Conservation (phyloP, 2,113 vertebrate species). For the Neolamprologus ventralis region DNA sequence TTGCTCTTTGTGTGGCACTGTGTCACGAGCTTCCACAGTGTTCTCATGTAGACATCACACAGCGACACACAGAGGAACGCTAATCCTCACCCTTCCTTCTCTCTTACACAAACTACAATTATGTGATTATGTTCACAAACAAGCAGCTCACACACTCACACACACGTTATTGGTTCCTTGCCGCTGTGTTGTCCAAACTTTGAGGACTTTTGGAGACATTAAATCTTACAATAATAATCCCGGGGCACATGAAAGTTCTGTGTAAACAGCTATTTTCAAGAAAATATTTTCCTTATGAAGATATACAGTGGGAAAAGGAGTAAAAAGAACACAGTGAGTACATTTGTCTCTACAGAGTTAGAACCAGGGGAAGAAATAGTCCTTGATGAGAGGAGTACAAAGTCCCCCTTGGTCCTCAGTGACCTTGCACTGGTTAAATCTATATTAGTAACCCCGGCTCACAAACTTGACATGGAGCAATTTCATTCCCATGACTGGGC, state of each 20-base stretch:
- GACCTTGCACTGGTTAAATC: slow-evolving; percentile 23
- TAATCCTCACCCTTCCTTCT: slow-evolving; percentile 64
- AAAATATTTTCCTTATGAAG: not conserved
- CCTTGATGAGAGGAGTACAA: not conserved
- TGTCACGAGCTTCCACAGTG: slow-evolving; percentile 31
- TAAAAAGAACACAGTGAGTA: not conserved
- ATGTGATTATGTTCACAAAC: slow-evolving; percentile 56
- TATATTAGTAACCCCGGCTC: slow-evolving; percentile 32
- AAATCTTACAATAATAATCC: slow-evolving; percentile 51
- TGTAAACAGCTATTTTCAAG: slow-evolving; percentile 44
- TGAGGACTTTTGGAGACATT: not conserved
- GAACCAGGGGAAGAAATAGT: not conserved
- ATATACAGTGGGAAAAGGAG: slow-evolving; percentile 26
- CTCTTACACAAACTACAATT: slow-evolving; percentile 48
- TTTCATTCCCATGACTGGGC: slow-evolving; percentile 66
- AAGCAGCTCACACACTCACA: not conserved
- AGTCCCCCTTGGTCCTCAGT: not conserved
- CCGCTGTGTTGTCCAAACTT: slow-evolving; percentile 9
- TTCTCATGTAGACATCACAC: slow-evolving; percentile 46
- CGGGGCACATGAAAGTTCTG: slow-evolving; percentile 3
- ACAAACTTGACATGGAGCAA: slow-evolving; percentile 25
- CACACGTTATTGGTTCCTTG: not conserved
- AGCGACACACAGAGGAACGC: not conserved
- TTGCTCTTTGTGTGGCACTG: slow-evolving; percentile 36
- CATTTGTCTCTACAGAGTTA: not conserved